These are phyloP conservation scores for Montipora efflorescens DNA, from an alignment of 64 coral and sea anemone genomes.

Conservation along the genomic window DNA sequence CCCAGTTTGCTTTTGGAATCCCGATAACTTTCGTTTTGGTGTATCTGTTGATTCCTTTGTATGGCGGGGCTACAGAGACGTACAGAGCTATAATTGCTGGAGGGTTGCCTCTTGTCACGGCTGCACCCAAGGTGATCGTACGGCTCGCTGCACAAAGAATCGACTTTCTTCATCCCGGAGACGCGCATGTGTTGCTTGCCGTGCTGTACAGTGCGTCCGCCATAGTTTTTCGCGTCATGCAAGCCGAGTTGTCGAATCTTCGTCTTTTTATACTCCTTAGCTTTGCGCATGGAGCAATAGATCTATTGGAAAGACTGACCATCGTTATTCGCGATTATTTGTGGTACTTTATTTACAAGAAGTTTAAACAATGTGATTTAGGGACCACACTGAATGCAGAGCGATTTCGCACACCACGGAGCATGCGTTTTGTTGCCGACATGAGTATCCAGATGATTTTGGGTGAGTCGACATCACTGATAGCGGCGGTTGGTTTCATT, in stretches of 20 bases:
- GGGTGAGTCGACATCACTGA: slow-evolving; percentile 71
- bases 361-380: slow-evolving; percentile 9
- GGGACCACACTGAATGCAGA: background rate
- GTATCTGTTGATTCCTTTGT: slow-evolving; percentile 61
- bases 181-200: slow-evolving; percentile 28
- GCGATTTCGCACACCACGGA: slow-evolving; percentile 71
- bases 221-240: slow-evolving; percentile 77
- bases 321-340: slow-evolving; percentile 78
- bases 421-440: slow-evolving; percentile 80
- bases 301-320: slow-evolving; percentile 75
- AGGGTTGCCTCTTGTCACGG: slow-evolving; percentile 33
- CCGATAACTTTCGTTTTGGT: slow-evolving; percentile 28
- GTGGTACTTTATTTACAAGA: slow-evolving; percentile 80
- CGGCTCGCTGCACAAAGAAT: slow-evolving; percentile 70
- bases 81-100: slow-evolving; percentile 50
- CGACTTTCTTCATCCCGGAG: slow-evolving; percentile 64
- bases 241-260: slow-evolving; percentile 71
- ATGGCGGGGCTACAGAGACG: slow-evolving; percentile 32
- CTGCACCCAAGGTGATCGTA: slow-evolving; percentile 69
- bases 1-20: slow-evolving; percentile 69
- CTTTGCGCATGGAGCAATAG: slow-evolving; percentile 62
- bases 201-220: slow-evolving; percentile 49
- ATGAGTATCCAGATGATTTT: slow-evolving; percentile 81
- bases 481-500: slow-evolving; percentile 76
- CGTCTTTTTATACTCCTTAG: slow-evolving; percentile 64